Evolutionary conservation across 2,888 invertebrate genomes (phyloP).

Genomic region (Habrosyne pyritoides): DNA sequence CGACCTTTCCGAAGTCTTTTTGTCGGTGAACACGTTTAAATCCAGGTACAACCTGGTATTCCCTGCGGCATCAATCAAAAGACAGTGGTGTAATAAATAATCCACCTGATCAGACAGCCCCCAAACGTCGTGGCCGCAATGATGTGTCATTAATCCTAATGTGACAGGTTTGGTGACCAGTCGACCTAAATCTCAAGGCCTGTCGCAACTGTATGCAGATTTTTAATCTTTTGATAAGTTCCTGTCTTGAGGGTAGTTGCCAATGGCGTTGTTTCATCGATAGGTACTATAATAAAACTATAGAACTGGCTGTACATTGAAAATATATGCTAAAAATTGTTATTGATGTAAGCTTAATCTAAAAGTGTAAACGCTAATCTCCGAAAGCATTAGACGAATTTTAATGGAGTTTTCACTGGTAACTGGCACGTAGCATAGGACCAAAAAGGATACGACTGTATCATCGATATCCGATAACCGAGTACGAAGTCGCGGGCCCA

Average conservation of each 20-base stretch:
- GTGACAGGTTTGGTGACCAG: slow-evolving; percentile 25
- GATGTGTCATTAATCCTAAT: slow-evolving; percentile 28
- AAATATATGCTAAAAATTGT: too few species aligned
- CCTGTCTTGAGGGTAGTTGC: background rate
- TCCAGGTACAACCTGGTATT: slow-evolving; percentile 29
- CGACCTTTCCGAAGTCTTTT: slow-evolving; percentile 7
- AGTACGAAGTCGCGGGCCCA: too few species aligned
- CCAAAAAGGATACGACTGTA: too few species aligned
- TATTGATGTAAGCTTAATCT: too few species aligned
- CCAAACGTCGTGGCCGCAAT: slow-evolving; percentile 22
- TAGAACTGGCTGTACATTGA: too few species aligned
- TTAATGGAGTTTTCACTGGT: too few species aligned
- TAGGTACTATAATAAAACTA: too few species aligned
- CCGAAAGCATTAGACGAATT: too few species aligned
- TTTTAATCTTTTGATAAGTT: slow-evolving; percentile 7
- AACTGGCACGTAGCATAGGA: too few species aligned
- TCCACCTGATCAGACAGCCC: slow-evolving; percentile 32
- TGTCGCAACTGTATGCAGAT: slow-evolving; percentile 12
- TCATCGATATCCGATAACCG: too few species aligned
- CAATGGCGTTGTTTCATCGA: slow-evolving; percentile 6
- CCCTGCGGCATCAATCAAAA: slow-evolving; percentile 10
- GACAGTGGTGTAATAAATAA: slow-evolving; percentile 21
- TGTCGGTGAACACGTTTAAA: slow-evolving; percentile 6
- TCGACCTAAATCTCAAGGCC: slow-evolving; percentile 23
- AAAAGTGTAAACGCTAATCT: too few species aligned